These are phyloP conservation scores for Cephus sareptanus DNA, from an alignment of 2,888 invertebrate genomes.

Conservation along the genomic window DNA sequence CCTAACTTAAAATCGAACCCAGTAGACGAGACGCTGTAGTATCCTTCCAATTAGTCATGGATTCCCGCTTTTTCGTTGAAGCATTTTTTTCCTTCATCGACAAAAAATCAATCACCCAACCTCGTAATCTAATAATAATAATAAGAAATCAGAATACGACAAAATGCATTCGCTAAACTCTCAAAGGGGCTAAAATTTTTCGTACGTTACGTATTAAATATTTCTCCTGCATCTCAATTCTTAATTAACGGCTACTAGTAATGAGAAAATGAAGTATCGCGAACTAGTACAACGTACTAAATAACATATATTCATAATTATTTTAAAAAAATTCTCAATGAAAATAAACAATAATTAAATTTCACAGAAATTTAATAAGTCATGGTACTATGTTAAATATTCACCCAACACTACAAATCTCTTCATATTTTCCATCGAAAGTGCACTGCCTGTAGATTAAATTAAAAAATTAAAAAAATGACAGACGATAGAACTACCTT, in stretches of 20 bases:
- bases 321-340: no score
- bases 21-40: background rate
- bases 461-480: background rate
- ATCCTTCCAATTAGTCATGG: constrained; percentile 12
- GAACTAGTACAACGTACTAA: no score
- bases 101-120: background rate
- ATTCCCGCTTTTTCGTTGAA: background rate
- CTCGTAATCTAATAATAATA: background rate
- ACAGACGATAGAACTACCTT: background rate
- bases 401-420: background rate
- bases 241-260: background rate
- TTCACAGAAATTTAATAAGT: background rate
- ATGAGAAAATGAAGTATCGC: no score
- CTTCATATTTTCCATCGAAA: background rate
- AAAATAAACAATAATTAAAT: no score
- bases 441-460: no score
- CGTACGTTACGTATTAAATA: background rate
- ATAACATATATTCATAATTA: no score
- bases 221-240: background rate
- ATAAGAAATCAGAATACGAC: background rate
- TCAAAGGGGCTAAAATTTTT: background rate
- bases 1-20: constrained; percentile 4
- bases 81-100: background rate
- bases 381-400: background rate
- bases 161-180: background rate